phyloP scores from a whole-genome alignment of 2,888 invertebrate genomes.

The Cantharis rustica region DNA sequence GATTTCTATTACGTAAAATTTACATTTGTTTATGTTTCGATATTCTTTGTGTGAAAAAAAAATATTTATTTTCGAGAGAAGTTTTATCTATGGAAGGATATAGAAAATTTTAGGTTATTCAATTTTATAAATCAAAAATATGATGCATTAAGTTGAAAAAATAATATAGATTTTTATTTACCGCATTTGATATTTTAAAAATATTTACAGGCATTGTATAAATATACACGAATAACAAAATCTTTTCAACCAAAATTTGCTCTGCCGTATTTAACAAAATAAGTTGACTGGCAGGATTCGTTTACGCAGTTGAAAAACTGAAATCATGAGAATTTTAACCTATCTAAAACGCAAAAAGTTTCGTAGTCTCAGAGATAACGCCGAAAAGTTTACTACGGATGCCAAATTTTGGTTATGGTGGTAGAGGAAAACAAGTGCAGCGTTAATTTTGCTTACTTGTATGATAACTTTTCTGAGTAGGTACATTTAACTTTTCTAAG shows the following conservation, averaged over 20 bases:
- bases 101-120: not conserved
- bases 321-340: not conserved
- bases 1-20: constrained; percentile 2
- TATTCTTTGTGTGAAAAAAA: not conserved
- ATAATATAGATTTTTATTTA: not conserved
- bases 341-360: not conserved
- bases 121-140: not conserved
- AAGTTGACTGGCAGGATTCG: not conserved
- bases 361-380: not conserved
- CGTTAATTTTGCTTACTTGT: not conserved
- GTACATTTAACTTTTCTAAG: not conserved
- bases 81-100: not conserved
- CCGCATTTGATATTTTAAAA: no score
- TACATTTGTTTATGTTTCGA: constrained; percentile 4
- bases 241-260: not conserved
- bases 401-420: not conserved
- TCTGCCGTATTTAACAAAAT: not conserved
- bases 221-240: not conserved
- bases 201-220: not conserved
- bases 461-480: not conserved
- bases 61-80: not conserved
- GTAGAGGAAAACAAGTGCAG: not conserved
- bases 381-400: not conserved
- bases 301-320: not conserved
- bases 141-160: not conserved